A percentile compares a stretch with the other conserved stretches of the same genome.
Evolutionary conservation across 2,113 vertebrate genomes (phyloP).

Genomic region (Elephantulus edwardii): DNA sequence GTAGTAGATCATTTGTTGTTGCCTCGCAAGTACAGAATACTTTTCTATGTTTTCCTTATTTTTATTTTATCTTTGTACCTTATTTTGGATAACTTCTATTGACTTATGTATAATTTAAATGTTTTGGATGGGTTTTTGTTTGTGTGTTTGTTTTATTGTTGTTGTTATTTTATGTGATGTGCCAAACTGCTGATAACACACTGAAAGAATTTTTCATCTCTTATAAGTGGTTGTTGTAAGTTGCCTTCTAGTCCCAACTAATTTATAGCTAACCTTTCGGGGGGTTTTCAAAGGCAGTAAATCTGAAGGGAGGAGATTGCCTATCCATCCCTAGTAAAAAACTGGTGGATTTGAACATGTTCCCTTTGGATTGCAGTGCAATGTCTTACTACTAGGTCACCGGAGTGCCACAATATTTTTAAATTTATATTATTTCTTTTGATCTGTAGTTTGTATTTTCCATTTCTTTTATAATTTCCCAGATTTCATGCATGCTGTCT

Average conservation of each 20-base stretch:
- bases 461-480: neutral
- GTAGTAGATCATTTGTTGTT: neutral
- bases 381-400: too few species aligned
- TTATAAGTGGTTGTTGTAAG: neutral
- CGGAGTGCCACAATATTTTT: too few species aligned
- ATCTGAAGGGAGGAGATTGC: too few species aligned
- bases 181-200: neutral
- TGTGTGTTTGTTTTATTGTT: too few species aligned
- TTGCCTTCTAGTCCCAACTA: neutral
- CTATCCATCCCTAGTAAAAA: too few species aligned
- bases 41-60: neutral
- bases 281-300: too few species aligned
- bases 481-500: neutral
- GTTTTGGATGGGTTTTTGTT: too few species aligned
- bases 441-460: neutral
- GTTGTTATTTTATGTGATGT: too few species aligned
- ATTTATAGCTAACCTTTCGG: too few species aligned
- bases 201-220: neutral
- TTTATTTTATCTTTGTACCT: neutral
- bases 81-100: neutral
- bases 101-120: neutral
- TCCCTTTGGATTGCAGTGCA: too few species aligned
- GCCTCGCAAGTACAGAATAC: neutral
- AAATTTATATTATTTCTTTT: neutral
- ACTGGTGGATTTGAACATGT: too few species aligned